A percentile compares a stretch with the other conserved stretches of the same genome.
Evolutionary conservation across 1,140 invertebrate species (phyloP).

Genomic region (Bradysia coprophila): DNA sequence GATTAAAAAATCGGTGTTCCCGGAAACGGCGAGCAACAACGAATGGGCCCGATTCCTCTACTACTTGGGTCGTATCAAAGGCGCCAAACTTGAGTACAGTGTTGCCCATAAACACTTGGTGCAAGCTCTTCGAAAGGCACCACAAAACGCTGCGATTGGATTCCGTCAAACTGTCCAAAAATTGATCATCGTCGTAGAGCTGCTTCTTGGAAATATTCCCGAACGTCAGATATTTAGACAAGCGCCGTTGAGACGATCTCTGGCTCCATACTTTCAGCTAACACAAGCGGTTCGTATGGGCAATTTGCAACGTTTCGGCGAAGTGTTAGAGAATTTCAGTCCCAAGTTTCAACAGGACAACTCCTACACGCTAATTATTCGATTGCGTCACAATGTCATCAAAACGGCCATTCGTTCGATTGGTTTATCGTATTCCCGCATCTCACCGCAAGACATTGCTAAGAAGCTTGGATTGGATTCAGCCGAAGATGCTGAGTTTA

Average conservation of each 20-base stretch:
- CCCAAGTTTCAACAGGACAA: conserved; percentile 75
- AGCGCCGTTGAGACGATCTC: conserved; percentile 61
- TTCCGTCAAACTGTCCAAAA: conserved; percentile 98
- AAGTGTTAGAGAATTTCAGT: conserved; percentile 80
- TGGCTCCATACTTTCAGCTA: conserved; percentile 92
- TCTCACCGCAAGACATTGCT: conserved; percentile 88
- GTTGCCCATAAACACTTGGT: conserved; percentile 90
- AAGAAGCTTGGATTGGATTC: conserved; percentile 84
- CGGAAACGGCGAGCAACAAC: conserved; percentile 94
- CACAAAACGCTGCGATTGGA: conserved; percentile 91
- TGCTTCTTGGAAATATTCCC: conserved; percentile 93
- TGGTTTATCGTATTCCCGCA: conserved; percentile 89
- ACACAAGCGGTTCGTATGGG: conserved; percentile 94
- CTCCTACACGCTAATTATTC: conserved; percentile 86
- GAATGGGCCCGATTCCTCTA: conserved; percentile 96
- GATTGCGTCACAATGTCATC: conserved; percentile 95
- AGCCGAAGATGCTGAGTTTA: conserved; percentile 95
- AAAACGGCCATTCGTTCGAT: conserved; percentile 97
- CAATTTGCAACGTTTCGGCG: conserved; percentile 84
- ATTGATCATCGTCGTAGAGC: conserved; percentile 85
- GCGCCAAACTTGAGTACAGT: conserved; percentile 91
- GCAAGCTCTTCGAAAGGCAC: conserved; percentile 87
- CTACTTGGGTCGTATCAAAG: conserved; percentile 94
- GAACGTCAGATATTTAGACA: conserved; percentile 80
- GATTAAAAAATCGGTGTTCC: conserved; percentile 90